Evolutionary conservation across 2,113 vertebrate genomes (phyloP), one percentile per base, ranked within the genome.

Genomic region (Cyanistes caeruleus): DNA sequence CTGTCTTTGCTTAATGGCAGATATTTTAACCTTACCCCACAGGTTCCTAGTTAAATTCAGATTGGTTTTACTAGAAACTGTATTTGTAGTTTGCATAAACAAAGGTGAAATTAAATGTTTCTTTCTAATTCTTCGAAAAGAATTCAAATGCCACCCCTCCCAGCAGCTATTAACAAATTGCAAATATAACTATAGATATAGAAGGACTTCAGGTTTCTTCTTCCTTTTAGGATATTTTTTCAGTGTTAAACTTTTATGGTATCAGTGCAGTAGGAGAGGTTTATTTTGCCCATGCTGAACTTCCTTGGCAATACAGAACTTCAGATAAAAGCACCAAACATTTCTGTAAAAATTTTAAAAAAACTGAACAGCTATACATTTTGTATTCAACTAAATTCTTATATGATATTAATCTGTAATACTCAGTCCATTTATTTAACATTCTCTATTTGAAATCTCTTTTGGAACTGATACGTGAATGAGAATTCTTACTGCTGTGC

Each of bases 51-150:
- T 89, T 76, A 81, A 85, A 62, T 87, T 81, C 46, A 78, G 31
- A 9, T 65, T 21, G 5, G 12, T 75, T 91, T 94, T 90, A 39
- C 56, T 31, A 39, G 93, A 68, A 92, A 59, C 18, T 30, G 2
- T 60, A n/a, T 46, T 69, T 86, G 22, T 80, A 23, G 83, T 88
- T 86, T 70, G 35, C 24, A 44, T 93, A 70, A 86, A 52, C 30
- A 70, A 49, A 86, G 30, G 7, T 67, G 23, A 85, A 79, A 67
- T 74, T 14, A 70, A 62, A 51, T 67, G 7, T 69, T 84, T 73
- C 9, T 64, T 83, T 58, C 30, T 78, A 31, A 23, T 59, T 77
- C 46, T 63, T 51, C 33, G n/a, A 51, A 20, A 63, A 74, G 33
- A 90, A 74, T 80, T 86, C 18, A 59, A 86, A 84, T 67, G 4